Evolutionary conservation across 2,888 invertebrate species (phyloP), one percentile per base, ranked within the genome.

Genomic region (Orthosia incerta): DNA sequence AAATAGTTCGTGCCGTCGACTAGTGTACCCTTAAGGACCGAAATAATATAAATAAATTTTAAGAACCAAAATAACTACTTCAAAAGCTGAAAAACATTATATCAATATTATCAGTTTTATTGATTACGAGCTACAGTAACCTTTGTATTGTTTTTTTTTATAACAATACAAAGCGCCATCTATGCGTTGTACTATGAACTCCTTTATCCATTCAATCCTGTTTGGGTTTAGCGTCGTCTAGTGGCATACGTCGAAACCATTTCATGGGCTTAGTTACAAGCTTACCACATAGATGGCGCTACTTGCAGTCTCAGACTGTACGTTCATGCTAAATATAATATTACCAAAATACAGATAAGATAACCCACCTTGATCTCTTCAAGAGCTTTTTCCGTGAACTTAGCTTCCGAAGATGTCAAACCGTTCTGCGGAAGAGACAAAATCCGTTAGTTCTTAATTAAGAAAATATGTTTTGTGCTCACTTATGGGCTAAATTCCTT

Each of bases 291-390:
- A 92, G 93, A 91, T 92, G 92, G 89, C 91, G 89, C 73, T 90
- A 63, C 39, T 20, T 20, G 0, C 18, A 56, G 39, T 1, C 15
- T 9, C 5, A 3, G 1, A 0, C 15, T 9, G 3, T 1, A 0
- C 9, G 2, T 53, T 55, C 2, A 7, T 55, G 46, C 20, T 23
- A 48, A n/a, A 50, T 67, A 15, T 23, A 46, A 15, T 60, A n/a
- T 2, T 3, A 78, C 71, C 66, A 55, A 62, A 62, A 57, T 23
- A 64, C 12, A 56, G 39, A 62, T 31, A 13, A 13, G 16, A 72
- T 87, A 51, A 50, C 69, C 57, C 85, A 95, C 96, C 95, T 95
- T 96, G 86, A 96, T 94, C 84, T 96, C 96, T 82, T 96, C 96
- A 87, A 96, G 93, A 86, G 95, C 90, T 87, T 95, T 94, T 82